Base-by-base conservation (phyloP, 2,797 vertebrate genomes). In the Chlorospingus semifuscus region DNA sequence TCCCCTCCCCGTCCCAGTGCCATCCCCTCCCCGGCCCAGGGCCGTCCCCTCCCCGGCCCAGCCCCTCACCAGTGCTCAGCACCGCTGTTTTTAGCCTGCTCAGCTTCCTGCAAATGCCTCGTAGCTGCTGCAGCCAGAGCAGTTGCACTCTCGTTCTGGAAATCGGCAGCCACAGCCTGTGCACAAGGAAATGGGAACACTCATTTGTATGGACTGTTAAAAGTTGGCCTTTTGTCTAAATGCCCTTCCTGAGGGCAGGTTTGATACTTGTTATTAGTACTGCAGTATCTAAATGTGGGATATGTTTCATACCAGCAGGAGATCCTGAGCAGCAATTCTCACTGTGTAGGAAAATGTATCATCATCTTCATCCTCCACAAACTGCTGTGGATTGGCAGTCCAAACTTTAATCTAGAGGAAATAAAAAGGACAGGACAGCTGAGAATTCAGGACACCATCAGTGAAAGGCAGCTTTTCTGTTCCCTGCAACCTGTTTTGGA, bases 311-410 rank as follows among this genome's bases (percentile, higher is more conserved):
- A 99, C 99, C 98, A 99, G 97, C 95, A 99, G 94, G 59, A 99
- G 98, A 95, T 99, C 99, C 96, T 99, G 99, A 53, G 99, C 99
- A 68, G 99, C 99, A 85, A 99, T 99, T 95, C 99, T 98, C 92
- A 99, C 99, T 7, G 99, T 99, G 85, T 99, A 99, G 32, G 99
- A 99, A 97, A 99, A 99, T 1, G 99, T 99, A 81, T 99, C 99
- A 36, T 99, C 99, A 85, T 99, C 99, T 94, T 99, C 99, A 52
- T 99, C 99, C 94, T 99, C 99, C 39, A 99, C 99, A 97, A 99
- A 99, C 87, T 99, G 99, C 91, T 99, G 99, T 2, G 99, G 99
- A 97, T 99, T 99, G 2, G 99, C 99, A 0, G 99, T 99, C 99
- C 99, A 99, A 37, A 99, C 99, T 96, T 99, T 99, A 94, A 99